Evolutionary conservation across 2,888 invertebrate species (phyloP).

Genomic region (Meteorus cinctellus): DNA sequence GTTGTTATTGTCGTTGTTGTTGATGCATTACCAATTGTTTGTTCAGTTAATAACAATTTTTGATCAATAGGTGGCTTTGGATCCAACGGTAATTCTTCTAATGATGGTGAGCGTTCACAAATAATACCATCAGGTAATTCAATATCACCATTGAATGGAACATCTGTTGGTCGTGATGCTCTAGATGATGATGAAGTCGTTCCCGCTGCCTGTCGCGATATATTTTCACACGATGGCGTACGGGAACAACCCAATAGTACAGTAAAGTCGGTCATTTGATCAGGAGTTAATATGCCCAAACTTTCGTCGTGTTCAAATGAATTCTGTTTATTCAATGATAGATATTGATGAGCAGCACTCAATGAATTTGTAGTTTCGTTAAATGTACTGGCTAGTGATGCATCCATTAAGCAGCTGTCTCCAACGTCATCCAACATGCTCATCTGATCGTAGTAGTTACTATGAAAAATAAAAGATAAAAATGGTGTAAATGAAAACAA

Average conservation of each 20-base stretch:
- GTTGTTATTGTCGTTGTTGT: conserved; percentile 29
- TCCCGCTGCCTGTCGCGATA: conserved; percentile 65
- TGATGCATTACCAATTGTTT: conserved; percentile 20
- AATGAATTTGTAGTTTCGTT: conserved; percentile 46
- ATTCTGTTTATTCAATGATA: conserved; percentile 80
- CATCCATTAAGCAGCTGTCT: conserved; percentile 61
- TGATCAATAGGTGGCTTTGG: conserved; percentile 22
- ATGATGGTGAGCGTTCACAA: conserved; percentile 87
- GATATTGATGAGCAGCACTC: conserved; percentile 61
- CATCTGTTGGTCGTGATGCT: conserved; percentile 60
- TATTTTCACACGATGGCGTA: conserved; percentile 80
- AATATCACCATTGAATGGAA: conserved; percentile 45
- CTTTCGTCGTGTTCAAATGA: conserved; percentile 89
- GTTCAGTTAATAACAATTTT: conserved; percentile 36
- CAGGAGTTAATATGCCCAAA: conserved; percentile 89
- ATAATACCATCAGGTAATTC: conserved; percentile 59
- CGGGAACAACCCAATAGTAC: conserved; percentile 79
- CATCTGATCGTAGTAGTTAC: conserved; percentile 60
- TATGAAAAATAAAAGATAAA: conserved; percentile 39
- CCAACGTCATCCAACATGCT: conserved; percentile 62
- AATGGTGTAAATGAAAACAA: background rate
- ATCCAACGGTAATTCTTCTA: conserved; percentile 83
- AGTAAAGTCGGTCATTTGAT: conserved; percentile 86
- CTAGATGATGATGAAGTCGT: conserved; percentile 60
- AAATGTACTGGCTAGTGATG: conserved; percentile 47